Conservation (phyloP, 2,888 invertebrate species). For the Calliphora vomitoria region DNA sequence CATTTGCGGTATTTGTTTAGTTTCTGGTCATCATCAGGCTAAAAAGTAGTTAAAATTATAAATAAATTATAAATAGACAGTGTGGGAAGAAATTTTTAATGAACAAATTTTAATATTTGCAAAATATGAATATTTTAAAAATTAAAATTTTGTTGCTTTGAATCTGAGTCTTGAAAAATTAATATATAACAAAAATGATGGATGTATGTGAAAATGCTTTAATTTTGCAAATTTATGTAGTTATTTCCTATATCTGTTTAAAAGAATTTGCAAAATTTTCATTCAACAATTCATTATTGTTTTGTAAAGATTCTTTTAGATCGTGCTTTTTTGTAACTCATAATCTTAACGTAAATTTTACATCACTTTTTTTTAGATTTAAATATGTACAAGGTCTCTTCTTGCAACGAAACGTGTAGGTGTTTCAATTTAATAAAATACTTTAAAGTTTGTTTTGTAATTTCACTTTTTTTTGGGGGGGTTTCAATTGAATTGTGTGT, state of each 20-base stretch:
- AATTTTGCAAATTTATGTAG: too few relatives aligned
- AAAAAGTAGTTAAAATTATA: not conserved
- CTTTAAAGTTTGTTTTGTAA: not conserved
- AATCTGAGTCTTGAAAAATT: too few relatives aligned
- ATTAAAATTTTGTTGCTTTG: too few relatives aligned
- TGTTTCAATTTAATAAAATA: not conserved
- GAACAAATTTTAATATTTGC: not conserved
- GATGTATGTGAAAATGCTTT: too few relatives aligned
- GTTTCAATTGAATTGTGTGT: not conserved
- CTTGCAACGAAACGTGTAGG: not conserved
- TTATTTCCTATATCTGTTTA: too few relatives aligned
- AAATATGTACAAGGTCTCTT: not conserved
- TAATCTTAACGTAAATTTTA: not conserved
- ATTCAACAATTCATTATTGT: not conserved
- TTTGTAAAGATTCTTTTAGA: conserved; percentile 1
- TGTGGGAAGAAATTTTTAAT: conserved; percentile 32
- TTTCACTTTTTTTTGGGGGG: not conserved
- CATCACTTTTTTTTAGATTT: not conserved
- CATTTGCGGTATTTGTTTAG: not conserved
- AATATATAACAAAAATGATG: too few relatives aligned
- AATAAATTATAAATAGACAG: not conserved
- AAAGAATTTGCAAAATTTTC: not conserved
- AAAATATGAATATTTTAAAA: too few relatives aligned
- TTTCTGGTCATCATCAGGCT: not conserved
- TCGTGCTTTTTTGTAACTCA: not conserved